Evolutionary conservation across 92 coral and sea anemone species (phyloP).

Genomic region (Paramuricea clavata): DNA sequence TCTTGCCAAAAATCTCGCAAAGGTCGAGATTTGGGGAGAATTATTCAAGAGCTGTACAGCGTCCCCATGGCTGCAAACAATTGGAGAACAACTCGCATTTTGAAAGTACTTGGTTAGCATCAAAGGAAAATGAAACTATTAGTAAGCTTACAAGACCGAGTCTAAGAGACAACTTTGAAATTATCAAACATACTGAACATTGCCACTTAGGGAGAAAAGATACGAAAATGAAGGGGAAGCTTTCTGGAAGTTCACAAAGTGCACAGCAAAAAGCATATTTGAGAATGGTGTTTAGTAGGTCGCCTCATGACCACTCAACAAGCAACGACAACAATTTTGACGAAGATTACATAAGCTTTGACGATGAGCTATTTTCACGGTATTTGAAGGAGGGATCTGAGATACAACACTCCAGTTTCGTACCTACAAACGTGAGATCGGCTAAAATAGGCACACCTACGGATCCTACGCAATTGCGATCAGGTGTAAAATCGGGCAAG

Average conservation of each 20-base stretch:
- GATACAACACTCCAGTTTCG: neutral
- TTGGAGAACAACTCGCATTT: neutral
- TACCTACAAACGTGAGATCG: neutral
- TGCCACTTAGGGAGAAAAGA: neutral
- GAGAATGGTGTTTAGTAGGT: neutral
- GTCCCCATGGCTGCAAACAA: no score
- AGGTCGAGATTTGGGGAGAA: neutral
- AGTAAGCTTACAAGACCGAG: neutral
- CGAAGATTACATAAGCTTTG: constrained; percentile 4
- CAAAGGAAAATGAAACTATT: neutral
- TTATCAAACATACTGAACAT: neutral
- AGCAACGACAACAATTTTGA: neutral
- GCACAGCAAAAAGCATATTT: constrained; percentile 1
- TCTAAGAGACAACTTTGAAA: neutral
- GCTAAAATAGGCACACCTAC: neutral
- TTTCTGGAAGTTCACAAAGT: neutral
- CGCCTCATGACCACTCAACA: neutral
- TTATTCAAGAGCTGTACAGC: neutral
- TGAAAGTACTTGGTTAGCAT: no score
- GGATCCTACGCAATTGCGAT: neutral
- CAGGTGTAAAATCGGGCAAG: constrained; percentile 16
- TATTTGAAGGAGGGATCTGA: neutral
- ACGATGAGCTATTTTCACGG: neutral
- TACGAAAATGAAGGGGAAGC: neutral
- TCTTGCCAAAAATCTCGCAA: neutral